phyloP scores from a whole-genome alignment of 2,888 invertebrate species.

The Cryptus viduatorius region DNA sequence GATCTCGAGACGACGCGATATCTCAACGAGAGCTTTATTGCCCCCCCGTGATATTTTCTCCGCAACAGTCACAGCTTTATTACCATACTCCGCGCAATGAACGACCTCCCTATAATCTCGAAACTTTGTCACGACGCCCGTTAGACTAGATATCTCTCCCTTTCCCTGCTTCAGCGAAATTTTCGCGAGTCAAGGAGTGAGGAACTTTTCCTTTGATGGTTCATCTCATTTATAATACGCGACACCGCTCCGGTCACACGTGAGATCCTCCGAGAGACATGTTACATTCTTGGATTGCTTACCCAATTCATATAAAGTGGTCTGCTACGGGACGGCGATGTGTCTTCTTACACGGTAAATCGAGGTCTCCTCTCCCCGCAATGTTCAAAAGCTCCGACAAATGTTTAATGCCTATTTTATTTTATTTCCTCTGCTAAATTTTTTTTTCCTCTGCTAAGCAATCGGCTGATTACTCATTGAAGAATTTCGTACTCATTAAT shows the following conservation, averaged over 20 bases:
- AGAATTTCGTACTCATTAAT: background rate
- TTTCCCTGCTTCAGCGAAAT: background rate
- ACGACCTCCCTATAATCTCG: conserved; percentile 41
- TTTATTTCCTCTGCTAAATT: too few species aligned
- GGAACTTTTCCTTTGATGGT: conserved; percentile 53
- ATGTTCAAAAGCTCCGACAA: too few species aligned
- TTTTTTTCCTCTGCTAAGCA: too few species aligned
- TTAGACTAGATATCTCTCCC: conserved; percentile 30
- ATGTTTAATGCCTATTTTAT: too few species aligned
- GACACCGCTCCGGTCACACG: conserved; percentile 1
- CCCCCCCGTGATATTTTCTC: conserved; percentile 20
- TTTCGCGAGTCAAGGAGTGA: background rate
- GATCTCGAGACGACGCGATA: conserved; percentile 45
- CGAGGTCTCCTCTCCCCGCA: background rate
- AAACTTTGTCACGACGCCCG: conserved; percentile 50
- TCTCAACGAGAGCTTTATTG: conserved; percentile 59
- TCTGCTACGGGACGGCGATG: background rate
- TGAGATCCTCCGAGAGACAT: background rate
- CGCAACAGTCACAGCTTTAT: conserved; percentile 38
- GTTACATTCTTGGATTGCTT: background rate
- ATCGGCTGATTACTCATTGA: background rate
- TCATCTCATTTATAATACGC: conserved; percentile 44
- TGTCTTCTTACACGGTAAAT: background rate
- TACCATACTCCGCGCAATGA: conserved; percentile 34
- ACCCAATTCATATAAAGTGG: background rate